Base-by-base conservation (phyloP, 1,140 invertebrate species). In the Amyelois transitella region DNA sequence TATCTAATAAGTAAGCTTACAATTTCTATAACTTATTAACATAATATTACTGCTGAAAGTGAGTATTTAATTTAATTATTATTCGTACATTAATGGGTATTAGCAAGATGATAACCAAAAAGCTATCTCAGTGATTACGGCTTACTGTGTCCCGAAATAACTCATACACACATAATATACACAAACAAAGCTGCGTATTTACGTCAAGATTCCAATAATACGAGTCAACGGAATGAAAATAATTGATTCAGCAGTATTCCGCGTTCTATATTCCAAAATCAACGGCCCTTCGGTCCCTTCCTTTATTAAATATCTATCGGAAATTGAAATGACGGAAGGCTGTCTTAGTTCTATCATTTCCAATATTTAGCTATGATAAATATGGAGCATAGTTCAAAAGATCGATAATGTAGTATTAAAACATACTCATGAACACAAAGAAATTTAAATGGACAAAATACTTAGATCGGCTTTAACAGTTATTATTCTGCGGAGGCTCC, bases 321-420 rank as follows among this genome's bases (percentile, higher is more conserved):
- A 64, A 70, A 70, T 70, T 70, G 67, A 58, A 60, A 69, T 65
- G 21, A 60, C 62, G 60, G 55, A 64, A 67, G 57, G 45, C 58
- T 48, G 53, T 24, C 51, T 25, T 55, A 58, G 58, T 24, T 51
- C 51, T 58, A 53, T 43, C 66, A 66, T 59, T 58, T 57, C 55
- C 60, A 63, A 62, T 58, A 38, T 57, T 68, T 52, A 53, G 58
- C 45, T 21, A 48, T 21, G 32, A 38, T 38, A 38, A 14, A 38
- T 38, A 38, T 14, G 32, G 25, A 28, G 17, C 32, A 38, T 38
- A 38, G 5, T 38, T 38, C 17, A 14, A 2, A 14, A 38, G 3
- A 28, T 28, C 12, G 7, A 3, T 8, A 28, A 28, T 28, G n/a
- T n/a, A n/a, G n/a, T n/a, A n/a, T n/a, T n/a, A n/a, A n/a, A n/a